phyloP scores from a whole-genome alignment of 2,888 invertebrate genomes.

The Macrophya annulata region DNA sequence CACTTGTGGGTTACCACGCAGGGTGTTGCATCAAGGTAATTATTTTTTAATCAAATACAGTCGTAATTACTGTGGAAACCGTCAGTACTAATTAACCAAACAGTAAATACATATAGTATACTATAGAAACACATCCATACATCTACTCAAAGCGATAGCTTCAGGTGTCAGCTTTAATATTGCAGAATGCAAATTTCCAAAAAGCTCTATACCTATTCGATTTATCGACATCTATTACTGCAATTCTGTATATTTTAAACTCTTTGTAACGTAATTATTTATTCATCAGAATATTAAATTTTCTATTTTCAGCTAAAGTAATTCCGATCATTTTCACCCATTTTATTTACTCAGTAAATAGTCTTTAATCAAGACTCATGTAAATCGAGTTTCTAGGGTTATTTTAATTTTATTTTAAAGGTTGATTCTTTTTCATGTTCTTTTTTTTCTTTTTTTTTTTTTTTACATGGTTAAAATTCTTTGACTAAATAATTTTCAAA shows the following conservation, averaged over 20 bases:
- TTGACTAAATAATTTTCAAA: too few species aligned
- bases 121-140: not conserved
- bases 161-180: not conserved
- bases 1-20: not conserved
- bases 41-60: slow-evolving; percentile 21
- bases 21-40: not conserved
- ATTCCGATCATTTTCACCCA: not conserved
- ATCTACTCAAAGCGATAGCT: not conserved
- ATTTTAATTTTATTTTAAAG: not conserved
- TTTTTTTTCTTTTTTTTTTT: too few species aligned
- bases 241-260: not conserved
- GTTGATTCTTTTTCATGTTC: not conserved
- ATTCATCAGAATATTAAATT: not conserved
- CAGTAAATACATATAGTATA: not conserved
- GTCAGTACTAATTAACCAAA: slow-evolving; percentile 17
- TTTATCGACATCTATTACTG: not conserved
- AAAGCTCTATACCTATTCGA: not conserved
- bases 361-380: not conserved
- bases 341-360: not conserved
- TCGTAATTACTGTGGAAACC: not conserved
- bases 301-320: not conserved
- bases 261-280: not conserved
- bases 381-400: not conserved
- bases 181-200: not conserved
- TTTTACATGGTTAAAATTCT: too few species aligned